phyloP scores from a whole-genome alignment of 2,888 invertebrate genomes.

The Lathronympha strigana region DNA sequence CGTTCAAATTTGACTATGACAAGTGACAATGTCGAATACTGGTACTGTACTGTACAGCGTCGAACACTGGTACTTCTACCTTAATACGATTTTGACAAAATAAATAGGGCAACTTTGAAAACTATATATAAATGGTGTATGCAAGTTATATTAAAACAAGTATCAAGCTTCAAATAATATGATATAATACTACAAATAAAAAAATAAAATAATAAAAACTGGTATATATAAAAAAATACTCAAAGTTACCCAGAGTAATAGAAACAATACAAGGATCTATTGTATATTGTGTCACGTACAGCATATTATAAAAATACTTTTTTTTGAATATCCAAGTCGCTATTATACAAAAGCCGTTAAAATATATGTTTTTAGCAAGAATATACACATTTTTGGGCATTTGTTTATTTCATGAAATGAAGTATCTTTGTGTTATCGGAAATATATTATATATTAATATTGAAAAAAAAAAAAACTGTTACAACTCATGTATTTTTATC shows the following conservation, averaged over 20 bases:
- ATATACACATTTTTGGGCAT: not conserved
- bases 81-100: not conserved
- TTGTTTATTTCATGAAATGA: no score
- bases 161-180: no score
- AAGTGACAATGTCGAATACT: no score
- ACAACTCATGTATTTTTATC: no score
- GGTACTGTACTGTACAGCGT: no score
- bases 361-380: not conserved
- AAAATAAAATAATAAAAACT: not conserved
- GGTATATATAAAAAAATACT: not conserved
- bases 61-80: no score
- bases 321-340: not conserved
- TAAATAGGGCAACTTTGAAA: not conserved
- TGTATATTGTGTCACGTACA: not conserved
- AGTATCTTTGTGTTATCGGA: no score
- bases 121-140: not conserved
- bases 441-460: no score
- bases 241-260: not conserved
- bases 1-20: no score
- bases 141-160: no score
- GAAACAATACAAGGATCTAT: not conserved
- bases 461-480: no score
- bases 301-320: constrained; percentile 7
- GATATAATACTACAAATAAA: not conserved
- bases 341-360: not conserved